Evolutionary conservation across 2,888 invertebrate species (phyloP), one percentile per base, ranked within the genome.

Genomic region (Orchesellides sinensis): DNA sequence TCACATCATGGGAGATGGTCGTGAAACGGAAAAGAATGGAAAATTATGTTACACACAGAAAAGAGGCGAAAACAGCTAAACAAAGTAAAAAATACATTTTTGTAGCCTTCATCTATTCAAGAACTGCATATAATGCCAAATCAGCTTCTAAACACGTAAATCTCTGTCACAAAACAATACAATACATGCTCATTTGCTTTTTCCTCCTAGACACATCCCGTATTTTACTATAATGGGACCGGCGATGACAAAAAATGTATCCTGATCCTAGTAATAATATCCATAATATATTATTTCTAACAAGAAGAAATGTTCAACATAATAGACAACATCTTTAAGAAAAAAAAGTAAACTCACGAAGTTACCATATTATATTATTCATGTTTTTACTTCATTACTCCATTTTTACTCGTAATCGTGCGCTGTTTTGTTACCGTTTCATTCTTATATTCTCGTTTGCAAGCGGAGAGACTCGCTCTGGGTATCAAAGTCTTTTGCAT

Each of bases 161-260:
- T 81, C 81, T 81, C 61, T 82, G 81, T 82, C 81, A 75, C 63
- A 82, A 80, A n/a, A 82, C 75, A 82, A 82, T n/a, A n/a, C n/a
- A n/a, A n/a, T n/a, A n/a, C n/a, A n/a, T 74, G 63, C 74, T 54
- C 68, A 17, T 79, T 61, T 80, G 59, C 49, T 68, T 73, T 66
- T 72, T 80, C 73, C 73, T 75, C 68, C 66, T 75, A 35, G 27
- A 21, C 27, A 32, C 12, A n/a, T 61, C 61, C 61, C 61, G 61
- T 32, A 3, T 40, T n/a, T 17, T 49, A 3, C 6, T 54, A 54
- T 54, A 3, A 54, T 54, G 2, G 54, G 5, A 19, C 54, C 21
- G 17, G 2, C 17, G 23, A 10, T n/a, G n/a, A n/a, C n/a, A n/a
- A n/a, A n/a, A n/a, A n/a, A n/a, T n/a, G n/a, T n/a, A n/a, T n/a